A percentile compares a stretch with the other conserved stretches of the same genome.
These are phyloP conservation scores for Aeoliscus strigatus DNA, from an alignment of 2,797 vertebrate genomes.

Conservation along the genomic window DNA sequence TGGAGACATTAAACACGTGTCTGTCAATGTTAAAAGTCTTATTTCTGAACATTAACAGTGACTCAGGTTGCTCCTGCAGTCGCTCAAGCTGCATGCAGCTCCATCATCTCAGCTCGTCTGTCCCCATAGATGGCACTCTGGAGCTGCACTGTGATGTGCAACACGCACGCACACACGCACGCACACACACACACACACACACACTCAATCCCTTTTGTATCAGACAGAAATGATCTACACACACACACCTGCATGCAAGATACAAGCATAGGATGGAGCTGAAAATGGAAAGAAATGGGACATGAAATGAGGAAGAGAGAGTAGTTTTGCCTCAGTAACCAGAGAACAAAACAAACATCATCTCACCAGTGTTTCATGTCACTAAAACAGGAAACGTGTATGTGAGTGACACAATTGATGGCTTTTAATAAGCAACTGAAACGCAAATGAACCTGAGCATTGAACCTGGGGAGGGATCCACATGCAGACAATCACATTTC, in stretches of 20 bases:
- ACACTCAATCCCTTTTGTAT: constrained; percentile 5
- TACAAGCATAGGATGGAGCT: constrained; percentile 49
- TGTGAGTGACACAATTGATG: too few species aligned
- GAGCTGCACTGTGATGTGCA: constrained; percentile 39
- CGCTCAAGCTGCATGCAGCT: constrained; percentile 16
- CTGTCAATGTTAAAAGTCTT: too few species aligned
- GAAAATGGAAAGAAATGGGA: constrained; percentile 44
- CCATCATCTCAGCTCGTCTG: constrained; percentile 23
- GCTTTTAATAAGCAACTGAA: too few species aligned
- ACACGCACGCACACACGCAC: constrained; percentile 7
- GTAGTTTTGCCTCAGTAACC: constrained; percentile 14
- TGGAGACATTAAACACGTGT: too few species aligned
- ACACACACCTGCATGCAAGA: constrained; percentile 52
- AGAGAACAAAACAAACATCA: too few species aligned
- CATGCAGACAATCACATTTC: too few species aligned
- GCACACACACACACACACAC: constrained; percentile 10
- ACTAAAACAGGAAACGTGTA: too few species aligned
- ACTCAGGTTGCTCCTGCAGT: constrained; percentile 6
- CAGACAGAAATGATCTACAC: too few species aligned
- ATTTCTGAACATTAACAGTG: neutral
- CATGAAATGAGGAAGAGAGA: constrained; percentile 18
- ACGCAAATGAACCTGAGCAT: too few species aligned
- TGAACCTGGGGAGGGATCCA: too few species aligned
- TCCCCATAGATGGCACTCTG: constrained; percentile 65
- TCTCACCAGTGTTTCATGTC: too few species aligned